Conservation (phyloP, 2,888 invertebrate genomes). For the Operophtera brumata region DNA sequence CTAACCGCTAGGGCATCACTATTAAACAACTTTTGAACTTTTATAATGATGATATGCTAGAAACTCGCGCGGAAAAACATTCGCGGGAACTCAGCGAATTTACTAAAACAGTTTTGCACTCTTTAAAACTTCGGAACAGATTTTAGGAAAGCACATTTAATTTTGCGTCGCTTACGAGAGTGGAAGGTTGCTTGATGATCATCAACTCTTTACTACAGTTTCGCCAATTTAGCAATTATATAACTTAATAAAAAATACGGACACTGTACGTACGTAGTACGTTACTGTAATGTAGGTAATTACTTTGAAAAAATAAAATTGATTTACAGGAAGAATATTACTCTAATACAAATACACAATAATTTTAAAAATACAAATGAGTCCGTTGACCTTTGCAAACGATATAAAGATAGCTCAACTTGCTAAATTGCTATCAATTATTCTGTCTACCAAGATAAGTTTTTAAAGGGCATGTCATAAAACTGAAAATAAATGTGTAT, state of each 20-base stretch:
- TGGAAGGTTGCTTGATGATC: neutral
- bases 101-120: slow-evolving; percentile 20
- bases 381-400: too few relatives aligned
- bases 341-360: too few relatives aligned
- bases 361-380: too few relatives aligned
- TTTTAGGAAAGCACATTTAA: slow-evolving; percentile 6
- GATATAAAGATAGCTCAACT: too few relatives aligned
- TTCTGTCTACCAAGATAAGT: neutral
- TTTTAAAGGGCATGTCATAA: neutral
- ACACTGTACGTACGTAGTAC: too few relatives aligned
- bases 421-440: too few relatives aligned
- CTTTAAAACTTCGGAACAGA: slow-evolving; percentile 19
- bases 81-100: slow-evolving; percentile 15
- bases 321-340: too few relatives aligned
- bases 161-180: slow-evolving; percentile 2
- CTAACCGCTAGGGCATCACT: slow-evolving; percentile 55
- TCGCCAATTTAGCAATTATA: neutral
- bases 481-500: neutral
- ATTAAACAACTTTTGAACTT: slow-evolving; percentile 53
- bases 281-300: too few relatives aligned
- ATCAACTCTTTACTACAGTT: neutral
- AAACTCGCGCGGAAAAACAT: slow-evolving; percentile 39
- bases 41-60: slow-evolving; percentile 58
- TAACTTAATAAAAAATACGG: neutral
- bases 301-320: too few relatives aligned